Base-by-base conservation (phyloP, 2,113 vertebrate genomes). In the Ctenomys sociabilis region DNA sequence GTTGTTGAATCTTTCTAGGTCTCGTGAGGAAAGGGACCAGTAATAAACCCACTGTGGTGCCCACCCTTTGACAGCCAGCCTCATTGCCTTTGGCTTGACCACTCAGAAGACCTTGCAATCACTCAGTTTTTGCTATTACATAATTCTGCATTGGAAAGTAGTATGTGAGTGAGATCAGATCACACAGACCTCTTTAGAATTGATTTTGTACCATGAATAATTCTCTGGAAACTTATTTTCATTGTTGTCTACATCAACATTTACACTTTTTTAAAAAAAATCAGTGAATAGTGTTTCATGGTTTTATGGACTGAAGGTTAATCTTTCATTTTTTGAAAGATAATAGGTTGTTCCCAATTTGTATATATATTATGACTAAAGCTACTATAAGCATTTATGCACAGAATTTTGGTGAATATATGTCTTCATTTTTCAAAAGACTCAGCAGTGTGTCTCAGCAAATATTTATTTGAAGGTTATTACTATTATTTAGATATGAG, bases 41-140 rank as follows among this genome's bases (percentile, higher is more conserved):
- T 73, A 59, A 5, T 59, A 28, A 35, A 4, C 9, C 0, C 1
- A 78, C 32, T 1, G 1, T 5, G 3, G 11, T 81, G 5, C 1
- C 4, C 22, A 3, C 1, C 4, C 22, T 28, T 90, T 70, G 40
- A 43, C 3, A 66, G 3, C 21, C 80, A 80, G 24, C 9, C 3
- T 11, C 30, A 73, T 8, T 10, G 37, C 28, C 6, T 59, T 86
- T 7, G 19, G 4, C 0, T 14, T 19, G 13, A 73, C 5, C 2
- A 1, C 12, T 11, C 32, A 40, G 52, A 37, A 57, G 1, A 4
- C 2, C 12, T 43, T 22, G 40, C 4, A 59, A 43, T 17, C 32
- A 82, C 7, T 52, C 59, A 30, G 40, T 30, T 64, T 54, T 66
- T 26, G 83, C 26, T 16, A 40, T 28, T 64, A 61, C 9, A 9